Conservation (phyloP, 2,888 invertebrate species). For the Chalcosyrphus nemorum region DNA sequence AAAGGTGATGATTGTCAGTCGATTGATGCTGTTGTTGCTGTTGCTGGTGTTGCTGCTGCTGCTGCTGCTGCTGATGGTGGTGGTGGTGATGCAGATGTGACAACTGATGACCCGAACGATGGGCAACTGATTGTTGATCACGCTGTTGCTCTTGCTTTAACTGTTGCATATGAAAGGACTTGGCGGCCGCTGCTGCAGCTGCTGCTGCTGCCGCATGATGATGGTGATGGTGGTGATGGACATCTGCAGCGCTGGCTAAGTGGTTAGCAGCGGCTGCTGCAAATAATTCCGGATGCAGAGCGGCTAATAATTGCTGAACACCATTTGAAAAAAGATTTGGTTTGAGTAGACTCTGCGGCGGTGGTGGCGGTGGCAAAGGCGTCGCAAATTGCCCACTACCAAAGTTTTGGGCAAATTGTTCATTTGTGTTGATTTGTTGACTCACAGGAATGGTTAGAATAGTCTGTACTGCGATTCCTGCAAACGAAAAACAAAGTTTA, state of each 20-base stretch:
- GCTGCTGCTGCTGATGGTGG: slow-evolving; percentile 73
- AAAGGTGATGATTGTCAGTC: slow-evolving; percentile 74
- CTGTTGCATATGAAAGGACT: slow-evolving; percentile 79
- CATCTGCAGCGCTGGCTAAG: slow-evolving; percentile 75
- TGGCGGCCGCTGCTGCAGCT: slow-evolving; percentile 76
- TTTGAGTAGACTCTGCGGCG: slow-evolving; percentile 85
- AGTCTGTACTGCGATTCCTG: slow-evolving; percentile 97
- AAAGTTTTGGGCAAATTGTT: slow-evolving; percentile 82
- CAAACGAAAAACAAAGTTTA: slow-evolving; percentile 66
- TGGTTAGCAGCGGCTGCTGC: slow-evolving; percentile 80
- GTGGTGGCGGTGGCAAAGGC: slow-evolving; percentile 76
- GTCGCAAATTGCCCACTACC: slow-evolving; percentile 73
- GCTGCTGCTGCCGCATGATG: slow-evolving; percentile 76
- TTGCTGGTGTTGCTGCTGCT: too few species aligned
- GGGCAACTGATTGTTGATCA: slow-evolving; percentile 75
- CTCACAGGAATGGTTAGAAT: slow-evolving; percentile 97
- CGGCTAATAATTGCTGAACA: slow-evolving; percentile 89
- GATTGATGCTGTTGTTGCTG: slow-evolving; percentile 80
- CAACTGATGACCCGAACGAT: slow-evolving; percentile 73
- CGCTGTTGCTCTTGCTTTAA: slow-evolving; percentile 80
- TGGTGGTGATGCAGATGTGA: slow-evolving; percentile 74
- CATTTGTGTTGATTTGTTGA: slow-evolving; percentile 89
- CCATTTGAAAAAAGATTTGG: slow-evolving; percentile 89
- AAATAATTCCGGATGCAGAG: slow-evolving; percentile 88
- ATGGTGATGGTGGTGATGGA: slow-evolving; percentile 71